Percentiles rank a stretch among this genome's conserved stretches.
phyloP scores from a whole-genome alignment of 1,140 invertebrate genomes.

The Chironomus striatipennis region DNA sequence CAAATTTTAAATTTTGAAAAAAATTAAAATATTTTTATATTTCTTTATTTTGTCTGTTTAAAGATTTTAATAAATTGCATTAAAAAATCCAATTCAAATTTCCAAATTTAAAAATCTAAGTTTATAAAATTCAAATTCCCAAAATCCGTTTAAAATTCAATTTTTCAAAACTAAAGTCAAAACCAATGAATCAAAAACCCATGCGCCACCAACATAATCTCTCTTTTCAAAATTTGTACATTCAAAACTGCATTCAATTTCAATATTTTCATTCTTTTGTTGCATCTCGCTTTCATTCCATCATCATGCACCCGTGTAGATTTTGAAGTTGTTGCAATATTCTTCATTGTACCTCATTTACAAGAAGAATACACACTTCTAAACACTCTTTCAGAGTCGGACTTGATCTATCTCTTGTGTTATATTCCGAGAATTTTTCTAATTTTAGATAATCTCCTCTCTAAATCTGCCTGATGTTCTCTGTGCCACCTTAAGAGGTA shows the following conservation, averaged over 20 bases:
- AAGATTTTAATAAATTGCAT: too few species aligned
- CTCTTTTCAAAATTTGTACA: too few species aligned
- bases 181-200: too few species aligned
- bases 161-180: too few species aligned
- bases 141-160: too few species aligned
- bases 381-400: neutral
- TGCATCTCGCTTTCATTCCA: neutral
- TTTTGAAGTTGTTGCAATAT: neutral
- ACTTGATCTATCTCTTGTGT: neutral
- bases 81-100: too few species aligned
- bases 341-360: neutral
- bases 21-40: too few species aligned
- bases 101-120: too few species aligned
- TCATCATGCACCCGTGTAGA: neutral
- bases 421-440: neutral
- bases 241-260: neutral
- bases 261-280: neutral
- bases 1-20: too few species aligned
- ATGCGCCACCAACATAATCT: too few species aligned
- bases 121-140: too few species aligned
- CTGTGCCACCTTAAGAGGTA: neutral
- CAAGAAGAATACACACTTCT: neutral
- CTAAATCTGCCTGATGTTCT: constrained; percentile 6
- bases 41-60: too few species aligned
- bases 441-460: neutral